phyloP scores from a whole-genome alignment of 2,888 invertebrate species.

The Horisme vitalbata region DNA sequence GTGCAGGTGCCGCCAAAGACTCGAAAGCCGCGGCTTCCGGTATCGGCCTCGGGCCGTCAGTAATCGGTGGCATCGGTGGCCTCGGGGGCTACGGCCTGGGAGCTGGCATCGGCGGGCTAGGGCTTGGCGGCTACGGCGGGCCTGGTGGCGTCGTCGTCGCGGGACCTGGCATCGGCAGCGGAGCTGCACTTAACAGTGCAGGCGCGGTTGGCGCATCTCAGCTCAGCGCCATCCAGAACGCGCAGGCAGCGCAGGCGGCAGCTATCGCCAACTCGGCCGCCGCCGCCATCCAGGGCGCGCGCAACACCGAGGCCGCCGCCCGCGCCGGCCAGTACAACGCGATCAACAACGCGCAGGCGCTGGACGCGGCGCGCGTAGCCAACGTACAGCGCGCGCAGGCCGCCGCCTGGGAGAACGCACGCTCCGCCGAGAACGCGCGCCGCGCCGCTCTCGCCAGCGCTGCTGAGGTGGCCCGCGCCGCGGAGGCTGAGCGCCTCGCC shows the following conservation, averaged over 20 bases:
- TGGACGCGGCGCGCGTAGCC: slow-evolving; percentile 69
- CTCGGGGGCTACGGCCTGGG: slow-evolving; percentile 26
- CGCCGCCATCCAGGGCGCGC: slow-evolving; percentile 73
- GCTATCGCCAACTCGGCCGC: slow-evolving; percentile 72
- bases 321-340: slow-evolving; percentile 68
- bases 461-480: slow-evolving; percentile 57
- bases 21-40: slow-evolving; percentile 29
- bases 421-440: slow-evolving; percentile 69
- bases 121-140: slow-evolving; percentile 24
- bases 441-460: slow-evolving; percentile 62
- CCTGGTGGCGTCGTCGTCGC: slow-evolving; percentile 31
- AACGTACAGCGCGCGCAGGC: slow-evolving; percentile 73
- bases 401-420: slow-evolving; percentile 72
- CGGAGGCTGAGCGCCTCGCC: slow-evolving; percentile 63
- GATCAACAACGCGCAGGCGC: slow-evolving; percentile 70
- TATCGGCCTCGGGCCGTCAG: slow-evolving; percentile 21
- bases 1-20: slow-evolving; percentile 35
- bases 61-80: slow-evolving; percentile 36
- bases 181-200: slow-evolving; percentile 65
- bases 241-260: slow-evolving; percentile 70
- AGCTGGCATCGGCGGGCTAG: slow-evolving; percentile 26
- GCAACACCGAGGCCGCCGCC: slow-evolving; percentile 68
- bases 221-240: slow-evolving; percentile 74
- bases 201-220: slow-evolving; percentile 72
- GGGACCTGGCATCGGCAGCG: slow-evolving; percentile 49